Conservation (phyloP, 2,113 vertebrate genomes). For the Charina bottae region DNA sequence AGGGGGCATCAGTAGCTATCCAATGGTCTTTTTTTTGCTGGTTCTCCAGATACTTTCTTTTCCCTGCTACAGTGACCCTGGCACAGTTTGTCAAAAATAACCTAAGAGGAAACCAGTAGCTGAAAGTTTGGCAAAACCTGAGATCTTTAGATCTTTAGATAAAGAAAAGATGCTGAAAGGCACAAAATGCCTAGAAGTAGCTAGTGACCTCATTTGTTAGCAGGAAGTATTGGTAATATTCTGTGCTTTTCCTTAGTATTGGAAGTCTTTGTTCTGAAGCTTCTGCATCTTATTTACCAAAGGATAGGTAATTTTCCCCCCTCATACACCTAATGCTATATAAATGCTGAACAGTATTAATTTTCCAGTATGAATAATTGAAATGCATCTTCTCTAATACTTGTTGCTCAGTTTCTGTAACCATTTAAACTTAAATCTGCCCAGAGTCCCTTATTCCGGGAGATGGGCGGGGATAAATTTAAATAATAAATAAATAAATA, state of each 20-base stretch:
- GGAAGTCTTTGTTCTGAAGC: background rate
- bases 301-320: background rate
- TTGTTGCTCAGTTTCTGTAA: background rate
- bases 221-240: background rate
- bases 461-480: too few species aligned
- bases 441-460: too few species aligned
- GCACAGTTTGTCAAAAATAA: background rate
- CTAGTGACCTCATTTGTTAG: background rate
- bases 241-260: background rate
- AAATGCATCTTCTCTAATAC: background rate
- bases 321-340: background rate
- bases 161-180: background rate
- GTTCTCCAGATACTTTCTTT: background rate
- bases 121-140: background rate
- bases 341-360: background rate
- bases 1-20: background rate
- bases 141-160: background rate
- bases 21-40: background rate
- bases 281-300: background rate
- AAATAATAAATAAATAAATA: too few species aligned
- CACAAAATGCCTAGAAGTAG: background rate
- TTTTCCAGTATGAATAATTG: background rate
- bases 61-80: background rate
- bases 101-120: too few species aligned
- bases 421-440: background rate